Evolutionary conservation across 2,888 invertebrate genomes (phyloP).

Genomic region (Rhimphoctona megacephalus): DNA sequence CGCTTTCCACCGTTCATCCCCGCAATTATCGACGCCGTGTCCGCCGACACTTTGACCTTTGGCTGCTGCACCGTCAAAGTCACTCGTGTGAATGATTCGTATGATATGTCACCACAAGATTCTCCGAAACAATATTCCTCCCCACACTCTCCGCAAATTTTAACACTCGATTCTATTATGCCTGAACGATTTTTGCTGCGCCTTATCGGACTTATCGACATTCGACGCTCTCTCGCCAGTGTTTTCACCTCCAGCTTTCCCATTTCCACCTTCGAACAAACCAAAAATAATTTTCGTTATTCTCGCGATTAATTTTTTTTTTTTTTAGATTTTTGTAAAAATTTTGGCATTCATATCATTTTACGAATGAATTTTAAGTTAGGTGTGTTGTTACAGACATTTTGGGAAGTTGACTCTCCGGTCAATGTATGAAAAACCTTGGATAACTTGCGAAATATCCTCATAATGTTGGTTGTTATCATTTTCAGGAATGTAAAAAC

Average conservation of each 20-base stretch:
- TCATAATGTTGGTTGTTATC: too few relatives aligned
- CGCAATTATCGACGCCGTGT: constrained; percentile 83
- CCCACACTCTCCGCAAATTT: constrained; percentile 92
- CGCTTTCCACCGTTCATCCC: constrained; percentile 77
- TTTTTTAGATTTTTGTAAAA: not conserved
- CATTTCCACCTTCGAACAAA: constrained; percentile 88
- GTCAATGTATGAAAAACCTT: too few relatives aligned
- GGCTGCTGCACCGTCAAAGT: constrained; percentile 79
- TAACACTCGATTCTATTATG: constrained; percentile 91
- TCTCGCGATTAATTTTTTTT: not conserved
- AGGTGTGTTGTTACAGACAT: too few relatives aligned
- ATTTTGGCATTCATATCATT: not conserved
- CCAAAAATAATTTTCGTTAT: not conserved
- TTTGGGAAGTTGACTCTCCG: too few relatives aligned
- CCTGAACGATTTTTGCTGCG: constrained; percentile 94
- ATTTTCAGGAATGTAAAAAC: too few relatives aligned
- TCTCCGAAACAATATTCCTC: constrained; percentile 92
- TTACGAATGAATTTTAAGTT: not conserved
- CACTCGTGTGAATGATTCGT: constrained; percentile 86
- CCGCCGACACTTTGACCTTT: constrained; percentile 79
- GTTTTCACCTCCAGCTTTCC: constrained; percentile 92
- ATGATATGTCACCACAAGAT: constrained; percentile 86
- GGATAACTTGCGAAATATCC: too few relatives aligned
- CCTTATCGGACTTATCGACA: constrained; percentile 89
- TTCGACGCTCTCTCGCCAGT: constrained; percentile 89